Evolutionary conservation across 2,113 vertebrate genomes (phyloP).

Genomic region (Engystomops pustulosus): DNA sequence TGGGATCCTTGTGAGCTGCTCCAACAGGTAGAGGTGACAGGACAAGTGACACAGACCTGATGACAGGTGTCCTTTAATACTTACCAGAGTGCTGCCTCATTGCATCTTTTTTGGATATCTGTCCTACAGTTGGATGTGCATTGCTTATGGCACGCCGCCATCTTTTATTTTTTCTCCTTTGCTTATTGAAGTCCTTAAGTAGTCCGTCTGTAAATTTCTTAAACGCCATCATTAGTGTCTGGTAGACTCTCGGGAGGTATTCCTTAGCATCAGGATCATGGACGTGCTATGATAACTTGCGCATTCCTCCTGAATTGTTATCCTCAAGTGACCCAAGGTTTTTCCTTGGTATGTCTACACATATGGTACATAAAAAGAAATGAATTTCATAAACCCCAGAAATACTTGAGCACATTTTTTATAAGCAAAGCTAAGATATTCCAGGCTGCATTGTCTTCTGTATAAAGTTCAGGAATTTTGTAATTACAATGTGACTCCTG

Average conservation of each 20-base stretch:
- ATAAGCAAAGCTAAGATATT: slow-evolving; percentile 53
- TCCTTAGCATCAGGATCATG: slow-evolving; percentile 22
- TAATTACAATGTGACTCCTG: slow-evolving; percentile 26
- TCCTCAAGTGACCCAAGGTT: slow-evolving; percentile 49
- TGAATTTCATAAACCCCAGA: slow-evolving; percentile 56
- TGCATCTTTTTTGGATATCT: too few relatives aligned
- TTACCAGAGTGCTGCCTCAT: too few relatives aligned
- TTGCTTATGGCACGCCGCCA: background rate
- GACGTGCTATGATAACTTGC: slow-evolving; percentile 36
- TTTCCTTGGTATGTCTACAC: slow-evolving; percentile 51
- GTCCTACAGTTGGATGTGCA: background rate
- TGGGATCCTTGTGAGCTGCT: too few relatives aligned
- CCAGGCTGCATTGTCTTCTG: slow-evolving; percentile 53
- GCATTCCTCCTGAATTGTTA: slow-evolving; percentile 28
- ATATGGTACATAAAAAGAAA: slow-evolving; percentile 59
- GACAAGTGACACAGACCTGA: too few relatives aligned
- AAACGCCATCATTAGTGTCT: background rate
- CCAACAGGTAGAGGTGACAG: too few relatives aligned
- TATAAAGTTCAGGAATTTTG: slow-evolving; percentile 42
- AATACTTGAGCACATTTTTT: slow-evolving; percentile 54
- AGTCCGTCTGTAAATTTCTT: background rate
- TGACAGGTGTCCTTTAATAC: too few relatives aligned
- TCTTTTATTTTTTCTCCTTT: background rate
- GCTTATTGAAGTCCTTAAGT: background rate
- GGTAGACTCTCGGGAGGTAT: slow-evolving; percentile 13